Conservation (phyloP, 2,113 vertebrate species). For the Chaenogobius annularis region DNA sequence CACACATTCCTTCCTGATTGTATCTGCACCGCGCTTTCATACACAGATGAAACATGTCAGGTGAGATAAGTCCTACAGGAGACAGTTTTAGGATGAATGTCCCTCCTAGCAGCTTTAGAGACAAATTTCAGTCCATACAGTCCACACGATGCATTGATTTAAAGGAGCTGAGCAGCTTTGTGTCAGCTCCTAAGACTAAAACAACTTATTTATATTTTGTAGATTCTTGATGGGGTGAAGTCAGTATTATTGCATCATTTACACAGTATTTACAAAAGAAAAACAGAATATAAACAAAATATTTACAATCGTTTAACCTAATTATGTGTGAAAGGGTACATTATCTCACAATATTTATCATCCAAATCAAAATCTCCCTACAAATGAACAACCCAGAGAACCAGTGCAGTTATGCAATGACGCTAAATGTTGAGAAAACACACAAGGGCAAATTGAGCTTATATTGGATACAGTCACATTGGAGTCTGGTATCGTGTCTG, state of each 20-base stretch:
- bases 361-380: neutral
- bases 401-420: neutral
- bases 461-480: neutral
- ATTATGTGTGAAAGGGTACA: no score
- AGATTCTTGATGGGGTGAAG: neutral
- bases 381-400: neutral
- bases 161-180: conserved; percentile 40
- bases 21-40: conserved; percentile 45
- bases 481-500: neutral
- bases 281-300: no score
- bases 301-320: no score
- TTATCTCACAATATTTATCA: neutral
- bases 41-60: conserved; percentile 24
- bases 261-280: neutral
- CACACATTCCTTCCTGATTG: conserved; percentile 59
- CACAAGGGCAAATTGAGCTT: neutral
- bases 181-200: conserved; percentile 5
- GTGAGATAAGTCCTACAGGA: conserved; percentile 33
- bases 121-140: conserved; percentile 10
- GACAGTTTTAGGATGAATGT: conserved; percentile 12
- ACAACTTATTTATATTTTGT: neutral
- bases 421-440: neutral
- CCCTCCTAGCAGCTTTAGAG: conserved; percentile 9
- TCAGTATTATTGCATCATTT: neutral
- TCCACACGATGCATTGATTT: conserved; percentile 36